Evolutionary conservation across 92 coral and sea anemone species (phyloP), one percentile per base, ranked within the genome.

Genomic region (Desmophyllum pertusum): DNA sequence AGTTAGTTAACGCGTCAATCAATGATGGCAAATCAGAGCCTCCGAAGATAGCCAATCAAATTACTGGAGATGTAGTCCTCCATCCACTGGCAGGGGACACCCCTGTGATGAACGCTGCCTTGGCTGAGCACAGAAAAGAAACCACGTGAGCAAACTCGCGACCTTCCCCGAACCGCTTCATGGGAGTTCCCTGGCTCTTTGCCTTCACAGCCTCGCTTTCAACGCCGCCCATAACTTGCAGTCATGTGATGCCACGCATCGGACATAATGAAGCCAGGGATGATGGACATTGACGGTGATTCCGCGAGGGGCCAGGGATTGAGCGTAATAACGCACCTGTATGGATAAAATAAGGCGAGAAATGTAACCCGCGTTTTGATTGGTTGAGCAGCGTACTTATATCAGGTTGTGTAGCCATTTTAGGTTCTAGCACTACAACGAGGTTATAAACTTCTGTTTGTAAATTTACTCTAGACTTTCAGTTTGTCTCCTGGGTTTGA

Each of bases 311-410:
- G 93, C 95, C 65, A 92, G 91, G 76, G 84, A 88, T 74, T 90
- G 95, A 53, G 95, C 95, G 73, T 92, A 92, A 81, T 92, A 92
- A 6, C 95, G 91, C 27, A 90, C 95, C 95, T 92, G 85, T 8
- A 37, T 7, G 29, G 48, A 52, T 48, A 48, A 14, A 48, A 48
- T 48, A 15, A 48, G 53, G 53, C 18, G 13, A 13, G 13, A 14
- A 48, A 14, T 13, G 18, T 13, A 48, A 14, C 21, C 18, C 18
- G 18, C 21, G 21, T 14, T 21, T 13, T 2, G 15, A 48, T 21
- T 48, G 53, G 53, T 48, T 48, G 19, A 48, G 13, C 53, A 14
- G 21, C 21, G 89, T n/a, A n/a, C n/a, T n/a, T n/a, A n/a, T n/a
- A n/a, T n/a, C n/a, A n/a, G n/a, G n/a, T n/a, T n/a, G n/a, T n/a